phyloP scores from a whole-genome alignment of 1,140 invertebrate species.

The Bombus haemorrhoidalis region DNA sequence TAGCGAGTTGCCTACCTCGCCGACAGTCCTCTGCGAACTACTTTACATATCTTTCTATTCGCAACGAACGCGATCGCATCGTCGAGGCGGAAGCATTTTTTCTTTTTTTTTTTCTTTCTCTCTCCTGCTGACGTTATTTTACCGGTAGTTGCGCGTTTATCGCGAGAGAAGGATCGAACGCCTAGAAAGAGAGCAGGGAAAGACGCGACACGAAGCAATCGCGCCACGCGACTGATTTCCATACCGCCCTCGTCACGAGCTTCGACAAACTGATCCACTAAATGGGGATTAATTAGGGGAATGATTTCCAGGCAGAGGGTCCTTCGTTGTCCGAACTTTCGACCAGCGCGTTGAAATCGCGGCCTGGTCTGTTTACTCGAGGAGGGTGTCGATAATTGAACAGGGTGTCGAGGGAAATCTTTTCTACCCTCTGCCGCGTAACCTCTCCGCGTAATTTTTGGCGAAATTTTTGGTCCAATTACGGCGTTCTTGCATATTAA shows the following conservation, averaged over 20 bases:
- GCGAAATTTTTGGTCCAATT: too few relatives aligned
- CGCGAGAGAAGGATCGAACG: not conserved
- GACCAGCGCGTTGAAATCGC: constrained; percentile 11
- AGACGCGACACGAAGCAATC: not conserved
- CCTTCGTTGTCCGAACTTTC: constrained; percentile 21
- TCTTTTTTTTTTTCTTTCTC: not conserved
- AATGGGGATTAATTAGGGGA: constrained; percentile 77
- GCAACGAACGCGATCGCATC: not conserved
- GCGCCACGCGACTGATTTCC: constrained; percentile 45
- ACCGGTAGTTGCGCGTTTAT: not conserved
- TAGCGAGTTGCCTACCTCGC: not conserved
- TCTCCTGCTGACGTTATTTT: not conserved
- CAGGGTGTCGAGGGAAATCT: not conserved
- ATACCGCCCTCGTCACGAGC: constrained; percentile 6
- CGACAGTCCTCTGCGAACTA: not conserved
- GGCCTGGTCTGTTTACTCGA: constrained; percentile 22
- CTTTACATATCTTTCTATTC: not conserved
- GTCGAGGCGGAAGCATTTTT: not conserved
- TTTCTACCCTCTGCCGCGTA: not conserved
- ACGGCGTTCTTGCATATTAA: too few relatives aligned
- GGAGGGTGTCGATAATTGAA: constrained; percentile 45
- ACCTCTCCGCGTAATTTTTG: too few relatives aligned
- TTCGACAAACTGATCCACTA: constrained; percentile 74
- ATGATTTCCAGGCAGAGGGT: constrained; percentile 56
- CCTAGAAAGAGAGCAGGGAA: not conserved